Percentiles rank a stretch among this genome's conserved stretches.
Conservation (phyloP, 2,888 invertebrate genomes). For the Coelopa pilipes region DNA sequence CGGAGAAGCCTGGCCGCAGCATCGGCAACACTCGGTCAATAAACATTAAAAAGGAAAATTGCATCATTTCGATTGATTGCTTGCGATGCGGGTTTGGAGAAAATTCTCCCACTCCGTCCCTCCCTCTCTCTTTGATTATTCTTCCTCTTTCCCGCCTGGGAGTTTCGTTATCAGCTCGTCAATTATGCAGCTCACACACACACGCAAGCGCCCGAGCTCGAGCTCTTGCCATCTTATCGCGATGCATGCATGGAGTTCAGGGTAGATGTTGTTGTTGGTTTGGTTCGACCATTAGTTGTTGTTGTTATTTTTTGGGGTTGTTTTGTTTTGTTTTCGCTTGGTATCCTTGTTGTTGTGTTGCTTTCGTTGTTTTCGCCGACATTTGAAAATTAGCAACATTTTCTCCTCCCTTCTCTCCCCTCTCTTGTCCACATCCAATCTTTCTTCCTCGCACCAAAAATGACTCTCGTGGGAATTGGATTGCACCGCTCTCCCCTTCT, state of each 20-base stretch:
- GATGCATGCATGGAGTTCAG: no score
- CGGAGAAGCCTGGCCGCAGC: no score
- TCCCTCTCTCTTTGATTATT: no score
- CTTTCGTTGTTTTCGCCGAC: not conserved
- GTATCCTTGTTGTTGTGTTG: no score
- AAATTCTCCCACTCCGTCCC: no score
- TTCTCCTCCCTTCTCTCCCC: not conserved
- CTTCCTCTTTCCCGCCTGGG: no score
- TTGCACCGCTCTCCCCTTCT: not conserved
- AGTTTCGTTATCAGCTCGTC: not conserved
- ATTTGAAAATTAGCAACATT: conserved; percentile 26
- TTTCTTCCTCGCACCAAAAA: not conserved
- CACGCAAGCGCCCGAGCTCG: not conserved
- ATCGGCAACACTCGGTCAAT: conserved; percentile 12
- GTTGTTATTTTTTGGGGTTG: conserved; percentile 25
- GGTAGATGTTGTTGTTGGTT: not conserved
- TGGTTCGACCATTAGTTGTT: conserved; percentile 6
- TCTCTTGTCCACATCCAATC: not conserved
- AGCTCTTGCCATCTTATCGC: no score
- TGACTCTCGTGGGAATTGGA: conserved; percentile 10
- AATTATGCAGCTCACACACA: not conserved
- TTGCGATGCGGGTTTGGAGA: conserved; percentile 24
- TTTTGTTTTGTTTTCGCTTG: no score
- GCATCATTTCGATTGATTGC: conserved; percentile 57
- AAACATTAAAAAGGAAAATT: conserved; percentile 57